Conservation (phyloP, 2,797 vertebrate species). For the Anableps anableps region DNA sequence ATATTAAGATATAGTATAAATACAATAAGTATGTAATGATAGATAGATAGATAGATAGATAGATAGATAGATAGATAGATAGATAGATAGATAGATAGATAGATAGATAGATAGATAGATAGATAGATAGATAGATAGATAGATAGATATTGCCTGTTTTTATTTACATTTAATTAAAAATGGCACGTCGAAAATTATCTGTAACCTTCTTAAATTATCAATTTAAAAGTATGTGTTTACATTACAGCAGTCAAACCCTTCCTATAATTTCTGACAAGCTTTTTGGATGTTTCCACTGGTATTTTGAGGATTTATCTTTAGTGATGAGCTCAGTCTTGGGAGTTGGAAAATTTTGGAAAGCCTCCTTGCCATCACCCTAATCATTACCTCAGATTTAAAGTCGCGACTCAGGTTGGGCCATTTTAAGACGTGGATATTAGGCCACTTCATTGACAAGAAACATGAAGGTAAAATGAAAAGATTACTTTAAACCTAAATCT, state of each 20-base stretch:
- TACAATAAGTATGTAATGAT: background rate
- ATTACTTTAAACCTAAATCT: constrained; percentile 11
- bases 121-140: constrained; percentile 46
- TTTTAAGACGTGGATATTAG: background rate
- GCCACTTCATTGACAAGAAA: background rate
- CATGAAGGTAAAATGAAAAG: background rate
- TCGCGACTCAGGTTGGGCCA: too few species aligned
- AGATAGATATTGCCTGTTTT: constrained; percentile 22
- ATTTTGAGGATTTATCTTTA: too few species aligned
- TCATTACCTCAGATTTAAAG: too few species aligned
- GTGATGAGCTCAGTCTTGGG: too few species aligned
- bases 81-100: constrained; percentile 30
- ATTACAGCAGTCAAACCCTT: too few species aligned
- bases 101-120: constrained; percentile 36
- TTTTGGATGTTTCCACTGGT: too few species aligned
- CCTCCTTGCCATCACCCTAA: too few species aligned
- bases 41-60: constrained; percentile 35
- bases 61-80: constrained; percentile 44
- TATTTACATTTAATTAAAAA: background rate
- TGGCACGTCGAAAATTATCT: too few species aligned
- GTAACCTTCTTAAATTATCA: background rate
- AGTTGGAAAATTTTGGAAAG: too few species aligned
- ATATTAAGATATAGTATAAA: background rate
- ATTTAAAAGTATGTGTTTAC: background rate
- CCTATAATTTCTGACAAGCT: too few species aligned